Conservation (phyloP, 64 coral and sea anemone genomes). For the Montipora sp. region DNA sequence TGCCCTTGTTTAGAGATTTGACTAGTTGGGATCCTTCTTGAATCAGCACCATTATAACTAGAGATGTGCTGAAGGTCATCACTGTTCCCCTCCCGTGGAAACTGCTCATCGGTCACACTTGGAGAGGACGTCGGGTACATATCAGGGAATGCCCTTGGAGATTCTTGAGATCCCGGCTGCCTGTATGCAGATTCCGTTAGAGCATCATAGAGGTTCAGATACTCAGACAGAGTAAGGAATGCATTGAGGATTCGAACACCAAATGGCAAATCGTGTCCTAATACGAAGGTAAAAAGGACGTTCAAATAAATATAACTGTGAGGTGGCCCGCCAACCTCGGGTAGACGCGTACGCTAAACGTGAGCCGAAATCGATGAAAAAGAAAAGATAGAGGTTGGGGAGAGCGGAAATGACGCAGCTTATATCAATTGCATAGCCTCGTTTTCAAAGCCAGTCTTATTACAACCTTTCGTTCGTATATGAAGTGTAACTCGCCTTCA, state of each 20-base stretch:
- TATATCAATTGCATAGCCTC: no score
- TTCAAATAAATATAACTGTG: no score
- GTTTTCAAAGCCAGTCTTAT: no score
- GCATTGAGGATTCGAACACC: slow-evolving; percentile 87
- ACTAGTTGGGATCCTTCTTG: background rate
- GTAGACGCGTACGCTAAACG: no score
- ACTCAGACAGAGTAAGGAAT: slow-evolving; percentile 75
- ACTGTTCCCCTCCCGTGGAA: background rate
- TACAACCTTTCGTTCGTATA: no score
- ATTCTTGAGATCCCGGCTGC: slow-evolving; percentile 14
- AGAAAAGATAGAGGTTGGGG: no score
- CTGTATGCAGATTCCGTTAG: slow-evolving; percentile 74
- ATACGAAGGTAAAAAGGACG: background rate
- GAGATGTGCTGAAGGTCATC: background rate
- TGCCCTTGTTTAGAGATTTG: background rate
- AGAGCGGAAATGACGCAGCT: no score
- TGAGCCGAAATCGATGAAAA: no score
- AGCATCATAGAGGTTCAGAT: slow-evolving; percentile 58
- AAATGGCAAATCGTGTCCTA: slow-evolving; percentile 81
- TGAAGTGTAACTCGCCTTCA: no score
- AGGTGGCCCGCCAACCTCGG: no score
- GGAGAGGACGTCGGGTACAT: background rate
- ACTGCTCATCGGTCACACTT: background rate
- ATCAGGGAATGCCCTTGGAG: background rate
- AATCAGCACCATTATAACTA: background rate